Evolutionary conservation across 2,797 vertebrate species (phyloP).

Genomic region (Darevskia mixta): DNA sequence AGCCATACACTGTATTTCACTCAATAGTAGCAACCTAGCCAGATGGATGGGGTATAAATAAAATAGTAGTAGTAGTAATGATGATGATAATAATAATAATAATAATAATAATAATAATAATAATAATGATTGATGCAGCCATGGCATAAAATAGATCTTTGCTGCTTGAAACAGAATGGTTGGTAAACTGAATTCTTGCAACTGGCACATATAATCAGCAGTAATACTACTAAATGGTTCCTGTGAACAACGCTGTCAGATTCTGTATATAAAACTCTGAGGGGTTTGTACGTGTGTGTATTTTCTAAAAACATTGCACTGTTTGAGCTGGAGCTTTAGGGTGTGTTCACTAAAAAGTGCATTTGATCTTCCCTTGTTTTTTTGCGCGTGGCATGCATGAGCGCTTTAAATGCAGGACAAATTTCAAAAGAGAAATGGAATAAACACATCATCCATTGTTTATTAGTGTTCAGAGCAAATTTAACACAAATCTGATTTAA

Average conservation of each 20-base stretch:
- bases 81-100: too few relatives aligned
- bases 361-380: too few relatives aligned
- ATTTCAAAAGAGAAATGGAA: neutral
- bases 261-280: neutral
- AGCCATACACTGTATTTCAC: too few relatives aligned
- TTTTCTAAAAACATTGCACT: neutral
- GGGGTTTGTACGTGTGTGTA: neutral
- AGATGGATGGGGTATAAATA: too few relatives aligned
- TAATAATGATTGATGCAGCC: neutral
- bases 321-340: neutral
- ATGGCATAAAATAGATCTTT: neutral
- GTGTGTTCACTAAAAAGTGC: neutral
- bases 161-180: neutral
- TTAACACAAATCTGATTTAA: slow-evolving; percentile 11
- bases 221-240: neutral
- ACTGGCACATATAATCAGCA: neutral
- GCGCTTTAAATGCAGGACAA: neutral
- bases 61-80: too few relatives aligned
- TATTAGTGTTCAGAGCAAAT: slow-evolving; percentile 13
- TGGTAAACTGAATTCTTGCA: neutral
- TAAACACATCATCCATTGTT: neutral
- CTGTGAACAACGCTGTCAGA: neutral
- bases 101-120: too few relatives aligned
- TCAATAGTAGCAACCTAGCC: too few relatives aligned
- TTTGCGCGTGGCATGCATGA: neutral